phyloP scores from a whole-genome alignment of 2,888 invertebrate species.

The Coenonympha glycerion region DNA sequence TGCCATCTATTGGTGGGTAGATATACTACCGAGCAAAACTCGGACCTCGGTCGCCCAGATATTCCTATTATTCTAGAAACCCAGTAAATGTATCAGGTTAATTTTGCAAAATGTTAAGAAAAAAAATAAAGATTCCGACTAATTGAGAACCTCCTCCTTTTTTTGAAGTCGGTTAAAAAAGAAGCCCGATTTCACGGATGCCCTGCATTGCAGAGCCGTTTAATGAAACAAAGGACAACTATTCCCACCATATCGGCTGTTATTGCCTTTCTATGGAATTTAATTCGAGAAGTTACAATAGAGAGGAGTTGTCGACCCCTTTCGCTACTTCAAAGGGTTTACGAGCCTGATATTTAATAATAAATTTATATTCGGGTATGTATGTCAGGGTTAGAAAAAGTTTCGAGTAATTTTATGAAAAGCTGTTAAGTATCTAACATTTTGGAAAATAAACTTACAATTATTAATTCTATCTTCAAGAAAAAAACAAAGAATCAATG shows the following conservation, averaged over 20 bases:
- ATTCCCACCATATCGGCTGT: slow-evolving; percentile 29
- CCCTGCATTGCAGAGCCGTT: neutral
- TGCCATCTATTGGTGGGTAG: too few relatives aligned
- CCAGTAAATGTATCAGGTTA: neutral
- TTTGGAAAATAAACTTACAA: too few relatives aligned
- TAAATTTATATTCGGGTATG: slow-evolving; percentile 36
- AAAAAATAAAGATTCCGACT: too few relatives aligned
- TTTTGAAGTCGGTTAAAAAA: too few relatives aligned
- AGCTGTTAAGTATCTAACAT: too few relatives aligned
- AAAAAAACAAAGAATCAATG: too few relatives aligned
- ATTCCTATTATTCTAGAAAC: too few relatives aligned
- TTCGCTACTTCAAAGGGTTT: slow-evolving; percentile 54
- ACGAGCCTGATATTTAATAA: slow-evolving; percentile 51
- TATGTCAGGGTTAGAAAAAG: slow-evolving; percentile 15
- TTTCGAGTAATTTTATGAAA: slow-evolving; percentile 1
- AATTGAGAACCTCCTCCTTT: too few relatives aligned
- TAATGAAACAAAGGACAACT: slow-evolving; percentile 26
- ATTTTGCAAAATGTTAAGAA: too few relatives aligned
- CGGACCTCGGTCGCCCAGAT: too few relatives aligned
- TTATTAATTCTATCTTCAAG: too few relatives aligned
- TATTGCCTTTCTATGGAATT: slow-evolving; percentile 47
- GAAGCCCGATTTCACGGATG: neutral
- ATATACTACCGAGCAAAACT: too few relatives aligned
- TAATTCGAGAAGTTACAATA: slow-evolving; percentile 58
- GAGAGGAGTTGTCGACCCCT: slow-evolving; percentile 50